Conservation (phyloP, 1,140 invertebrate species). For the Diorhabda carinulata region DNA sequence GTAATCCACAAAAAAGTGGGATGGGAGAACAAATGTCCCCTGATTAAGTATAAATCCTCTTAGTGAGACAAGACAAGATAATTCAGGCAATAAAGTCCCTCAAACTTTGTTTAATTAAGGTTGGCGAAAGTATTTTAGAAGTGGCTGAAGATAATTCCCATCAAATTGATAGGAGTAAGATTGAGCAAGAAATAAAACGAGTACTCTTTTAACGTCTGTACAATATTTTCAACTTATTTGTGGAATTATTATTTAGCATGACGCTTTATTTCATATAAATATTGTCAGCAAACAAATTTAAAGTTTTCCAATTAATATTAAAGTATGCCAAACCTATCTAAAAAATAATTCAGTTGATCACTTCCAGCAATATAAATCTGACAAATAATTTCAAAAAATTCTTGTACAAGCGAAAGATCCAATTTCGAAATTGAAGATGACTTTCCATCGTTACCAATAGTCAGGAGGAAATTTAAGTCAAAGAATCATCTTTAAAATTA, state of each 20-base stretch:
- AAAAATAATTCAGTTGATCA: conserved; percentile 1
- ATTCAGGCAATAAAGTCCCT: conserved; percentile 25
- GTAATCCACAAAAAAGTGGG: conserved; percentile 20
- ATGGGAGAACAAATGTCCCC: conserved; percentile 20
- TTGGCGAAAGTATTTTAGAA: conserved; percentile 23
- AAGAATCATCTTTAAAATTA: conserved; percentile 8
- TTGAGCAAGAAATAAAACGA: conserved; percentile 26
- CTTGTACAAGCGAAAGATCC: conserved; percentile 10
- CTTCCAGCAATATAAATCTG: conserved; percentile 6
- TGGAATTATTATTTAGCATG: not conserved
- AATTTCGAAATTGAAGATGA: conserved; percentile 11
- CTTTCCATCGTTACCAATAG: not conserved
- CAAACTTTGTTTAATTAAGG: conserved; percentile 12
- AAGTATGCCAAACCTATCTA: conserved; percentile 17
- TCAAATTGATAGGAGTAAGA: conserved; percentile 16
- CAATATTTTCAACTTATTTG: conserved; percentile 33
- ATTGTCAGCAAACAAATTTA: conserved; percentile 17
- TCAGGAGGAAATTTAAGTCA: not conserved
- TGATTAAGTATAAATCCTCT: conserved; percentile 29
- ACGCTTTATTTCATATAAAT: too few relatives aligned
- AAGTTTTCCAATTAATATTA: conserved; percentile 16
- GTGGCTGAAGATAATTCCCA: conserved; percentile 15
- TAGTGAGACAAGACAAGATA: conserved; percentile 25
- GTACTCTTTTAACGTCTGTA: conserved; percentile 19
- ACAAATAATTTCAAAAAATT: conserved; percentile 10